Percentiles rank a stretch among this genome's conserved stretches.
Evolutionary conservation across 2,797 vertebrate species (phyloP).

Genomic region (Xiphophorus birchmanni): DNA sequence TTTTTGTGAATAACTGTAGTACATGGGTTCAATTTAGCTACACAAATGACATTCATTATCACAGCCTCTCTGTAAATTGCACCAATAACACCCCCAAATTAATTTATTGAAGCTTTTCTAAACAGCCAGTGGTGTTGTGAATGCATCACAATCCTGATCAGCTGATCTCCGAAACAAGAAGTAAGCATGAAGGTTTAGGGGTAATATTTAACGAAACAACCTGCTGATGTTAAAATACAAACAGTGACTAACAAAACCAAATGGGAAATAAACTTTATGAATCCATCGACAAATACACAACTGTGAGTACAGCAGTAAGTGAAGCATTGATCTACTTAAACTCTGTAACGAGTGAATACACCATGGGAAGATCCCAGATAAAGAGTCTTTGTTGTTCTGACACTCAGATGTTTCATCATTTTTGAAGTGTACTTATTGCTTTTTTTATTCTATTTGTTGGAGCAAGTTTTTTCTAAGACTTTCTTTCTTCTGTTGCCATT

Average conservation of each 20-base stretch:
- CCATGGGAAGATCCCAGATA: not conserved
- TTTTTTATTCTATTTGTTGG: not conserved
- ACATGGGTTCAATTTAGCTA: not conserved
- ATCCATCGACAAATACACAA: not conserved
- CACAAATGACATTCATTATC: not conserved
- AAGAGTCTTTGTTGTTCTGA: not conserved
- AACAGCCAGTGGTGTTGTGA: not conserved
- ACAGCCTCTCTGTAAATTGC: not conserved
- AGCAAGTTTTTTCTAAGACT: not conserved
- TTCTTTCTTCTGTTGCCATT: not conserved
- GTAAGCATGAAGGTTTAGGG: not conserved
- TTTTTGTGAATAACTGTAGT: not conserved
- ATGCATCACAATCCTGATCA: not conserved
- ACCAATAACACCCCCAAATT: no score
- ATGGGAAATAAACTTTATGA: not conserved
- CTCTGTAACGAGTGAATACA: not conserved
- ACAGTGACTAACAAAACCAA: not conserved
- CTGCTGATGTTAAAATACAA: not conserved
- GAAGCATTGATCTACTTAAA: slow-evolving; percentile 1
- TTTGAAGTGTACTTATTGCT: not conserved
- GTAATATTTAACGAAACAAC: not conserved
- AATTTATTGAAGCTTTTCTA: not conserved
- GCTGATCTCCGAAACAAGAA: not conserved
- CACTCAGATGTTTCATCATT: not conserved
- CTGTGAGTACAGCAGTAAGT: not conserved